Evolutionary conservation across 2,888 invertebrate genomes (phyloP).

Genomic region (Prenolepis imparis): DNA sequence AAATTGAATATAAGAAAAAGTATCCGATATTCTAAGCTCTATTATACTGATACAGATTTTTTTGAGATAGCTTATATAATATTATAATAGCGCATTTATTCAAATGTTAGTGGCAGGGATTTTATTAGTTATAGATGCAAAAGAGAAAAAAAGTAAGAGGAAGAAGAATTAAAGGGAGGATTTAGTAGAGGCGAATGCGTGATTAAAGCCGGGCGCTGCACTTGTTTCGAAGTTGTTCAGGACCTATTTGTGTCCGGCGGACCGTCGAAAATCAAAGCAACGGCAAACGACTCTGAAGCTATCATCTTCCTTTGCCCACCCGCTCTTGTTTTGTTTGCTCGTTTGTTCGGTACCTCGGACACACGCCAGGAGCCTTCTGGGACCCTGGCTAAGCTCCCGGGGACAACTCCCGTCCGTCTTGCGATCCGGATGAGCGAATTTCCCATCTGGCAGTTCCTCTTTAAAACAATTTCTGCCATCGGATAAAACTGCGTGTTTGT

Average conservation of each 20-base stretch:
- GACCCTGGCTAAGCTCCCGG: slow-evolving; percentile 21
- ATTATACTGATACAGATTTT: background rate
- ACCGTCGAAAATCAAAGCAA: slow-evolving; percentile 63
- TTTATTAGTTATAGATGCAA: slow-evolving; percentile 14
- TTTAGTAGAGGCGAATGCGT: slow-evolving; percentile 35
- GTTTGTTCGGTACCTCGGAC: slow-evolving; percentile 78
- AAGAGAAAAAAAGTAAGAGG: background rate
- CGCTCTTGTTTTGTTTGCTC: slow-evolving; percentile 79
- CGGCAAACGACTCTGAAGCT: slow-evolving; percentile 74
- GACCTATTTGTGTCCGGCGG: slow-evolving; percentile 60
- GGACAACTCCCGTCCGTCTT: slow-evolving; percentile 17
- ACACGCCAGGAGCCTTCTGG: slow-evolving; percentile 53
- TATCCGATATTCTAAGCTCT: background rate
- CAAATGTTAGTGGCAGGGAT: background rate
- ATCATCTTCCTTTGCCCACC: slow-evolving; percentile 52
- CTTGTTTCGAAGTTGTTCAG: slow-evolving; percentile 64
- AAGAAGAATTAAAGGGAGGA: slow-evolving; percentile 1
- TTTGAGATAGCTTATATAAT: slow-evolving; percentile 4
- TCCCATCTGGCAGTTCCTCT: slow-evolving; percentile 36
- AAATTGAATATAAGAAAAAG: background rate
- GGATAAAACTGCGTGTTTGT: background rate
- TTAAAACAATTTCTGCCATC: slow-evolving; percentile 48
- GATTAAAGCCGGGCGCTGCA: slow-evolving; percentile 61
- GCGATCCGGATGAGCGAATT: background rate
- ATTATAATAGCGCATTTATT: background rate